These are phyloP conservation scores for Piezodorus guildinii DNA, from an alignment of 1,140 invertebrate species.

Conservation along the genomic window DNA sequence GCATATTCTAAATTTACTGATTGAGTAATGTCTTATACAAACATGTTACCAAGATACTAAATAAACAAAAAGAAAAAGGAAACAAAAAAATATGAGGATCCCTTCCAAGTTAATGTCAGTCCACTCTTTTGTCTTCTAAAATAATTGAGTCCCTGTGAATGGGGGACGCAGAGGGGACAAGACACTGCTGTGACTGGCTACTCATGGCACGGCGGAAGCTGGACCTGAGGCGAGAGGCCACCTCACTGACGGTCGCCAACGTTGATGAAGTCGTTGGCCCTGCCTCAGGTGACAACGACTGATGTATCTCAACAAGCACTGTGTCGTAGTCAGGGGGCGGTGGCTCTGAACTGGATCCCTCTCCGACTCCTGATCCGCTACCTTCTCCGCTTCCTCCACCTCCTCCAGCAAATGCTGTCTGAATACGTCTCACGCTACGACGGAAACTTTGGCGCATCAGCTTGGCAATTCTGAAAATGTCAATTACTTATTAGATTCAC, in stretches of 20 bases:
- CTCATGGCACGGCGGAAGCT: conserved; percentile 39
- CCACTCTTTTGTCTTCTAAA: conserved; percentile 1
- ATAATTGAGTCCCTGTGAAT: conserved; percentile 39
- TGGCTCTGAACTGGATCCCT: conserved; percentile 39
- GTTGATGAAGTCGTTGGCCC: conserved; percentile 33
- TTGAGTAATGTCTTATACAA: background rate
- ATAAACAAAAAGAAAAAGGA: background rate
- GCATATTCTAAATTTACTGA: background rate
- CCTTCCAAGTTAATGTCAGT: conserved; percentile 7
- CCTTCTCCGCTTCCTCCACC: conserved; percentile 25
- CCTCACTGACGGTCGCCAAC: conserved; percentile 41
- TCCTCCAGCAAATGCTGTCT: conserved; percentile 39
- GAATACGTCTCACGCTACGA: conserved; percentile 60
- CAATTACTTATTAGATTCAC: background rate
- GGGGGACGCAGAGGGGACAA: conserved; percentile 45
- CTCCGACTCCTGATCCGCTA: conserved; percentile 26
- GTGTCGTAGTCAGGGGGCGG: conserved; percentile 51
- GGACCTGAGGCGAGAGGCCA: conserved; percentile 44
- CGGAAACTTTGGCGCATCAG: conserved; percentile 64
- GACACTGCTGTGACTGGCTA: conserved; percentile 35
- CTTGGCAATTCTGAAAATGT: conserved; percentile 52
- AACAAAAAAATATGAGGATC: background rate
- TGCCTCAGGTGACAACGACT: conserved; percentile 29
- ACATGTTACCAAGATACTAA: background rate
- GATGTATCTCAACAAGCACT: conserved; percentile 48